A percentile compares a stretch with the other conserved stretches of the same genome.
Conservation (phyloP, 2,888 invertebrate genomes). For the Patella ulyssiponensis region DNA sequence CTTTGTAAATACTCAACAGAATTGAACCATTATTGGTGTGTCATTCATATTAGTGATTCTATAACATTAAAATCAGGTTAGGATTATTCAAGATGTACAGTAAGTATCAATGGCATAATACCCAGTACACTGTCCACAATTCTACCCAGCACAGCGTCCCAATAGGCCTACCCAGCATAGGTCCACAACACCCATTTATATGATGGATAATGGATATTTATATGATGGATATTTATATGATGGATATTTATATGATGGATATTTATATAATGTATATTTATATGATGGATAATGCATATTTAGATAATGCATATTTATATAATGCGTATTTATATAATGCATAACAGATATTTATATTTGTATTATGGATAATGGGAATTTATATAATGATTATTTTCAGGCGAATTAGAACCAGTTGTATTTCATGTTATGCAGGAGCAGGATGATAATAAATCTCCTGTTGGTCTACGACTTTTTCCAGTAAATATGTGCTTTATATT, state of each 20-base stretch:
- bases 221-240: conserved; percentile 21
- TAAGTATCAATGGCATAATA: no score
- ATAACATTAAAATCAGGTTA: no score
- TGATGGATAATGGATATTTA: background rate
- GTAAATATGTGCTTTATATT: conserved; percentile 30
- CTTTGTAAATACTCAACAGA: no score
- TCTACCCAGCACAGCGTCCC: no score
- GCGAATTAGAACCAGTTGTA: conserved; percentile 29
- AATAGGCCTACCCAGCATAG: no score
- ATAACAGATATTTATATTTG: conserved; percentile 16
- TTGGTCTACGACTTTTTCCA: conserved; percentile 45
- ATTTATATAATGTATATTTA: background rate
- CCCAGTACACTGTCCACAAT: no score
- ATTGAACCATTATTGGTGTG: no score
- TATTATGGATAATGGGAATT: background rate
- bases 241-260: conserved; percentile 7
- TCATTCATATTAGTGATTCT: no score
- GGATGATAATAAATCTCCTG: conserved; percentile 34
- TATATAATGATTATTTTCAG: conserved; percentile 18
- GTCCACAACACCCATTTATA: no score
- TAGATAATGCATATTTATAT: background rate
- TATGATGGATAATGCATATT: conserved; percentile 20
- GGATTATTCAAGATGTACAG: no score
- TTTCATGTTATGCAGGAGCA: conserved; percentile 38
- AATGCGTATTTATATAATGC: conserved; percentile 3